Evolutionary conservation across 2,888 invertebrate genomes (phyloP).

Genomic region (Apamea sordens): DNA sequence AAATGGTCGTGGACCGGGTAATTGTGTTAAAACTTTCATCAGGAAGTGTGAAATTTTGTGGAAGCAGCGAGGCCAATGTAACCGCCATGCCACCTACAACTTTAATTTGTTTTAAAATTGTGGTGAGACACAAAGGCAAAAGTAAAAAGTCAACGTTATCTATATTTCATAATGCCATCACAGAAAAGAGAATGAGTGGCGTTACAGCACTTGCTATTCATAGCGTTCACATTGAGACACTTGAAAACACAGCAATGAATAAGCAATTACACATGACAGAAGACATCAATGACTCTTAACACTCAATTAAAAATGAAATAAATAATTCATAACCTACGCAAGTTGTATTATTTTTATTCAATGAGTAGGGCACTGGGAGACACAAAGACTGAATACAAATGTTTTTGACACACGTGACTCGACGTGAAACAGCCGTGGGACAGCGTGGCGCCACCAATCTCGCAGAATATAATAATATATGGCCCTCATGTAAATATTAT

Average conservation of each 20-base stretch:
- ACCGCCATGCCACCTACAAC: slow-evolving; percentile 79
- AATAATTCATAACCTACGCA: slow-evolving; percentile 80
- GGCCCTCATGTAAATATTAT: slow-evolving; percentile 57
- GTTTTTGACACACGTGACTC: slow-evolving; percentile 74
- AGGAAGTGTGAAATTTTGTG: slow-evolving; percentile 88
- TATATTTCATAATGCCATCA: slow-evolving; percentile 65
- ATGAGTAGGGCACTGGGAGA: slow-evolving; percentile 76
- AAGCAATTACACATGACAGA: slow-evolving; percentile 72
- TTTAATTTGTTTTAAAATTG: slow-evolving; percentile 86
- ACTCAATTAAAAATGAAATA: slow-evolving; percentile 81
- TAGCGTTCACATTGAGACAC: slow-evolving; percentile 62
- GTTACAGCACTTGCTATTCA: slow-evolving; percentile 61
- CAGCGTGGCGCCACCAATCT: slow-evolving; percentile 80
- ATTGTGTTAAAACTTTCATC: slow-evolving; percentile 90
- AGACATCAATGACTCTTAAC: slow-evolving; percentile 71
- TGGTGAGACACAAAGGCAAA: slow-evolving; percentile 62
- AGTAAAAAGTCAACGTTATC: slow-evolving; percentile 70
- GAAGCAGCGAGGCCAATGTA: slow-evolving; percentile 80
- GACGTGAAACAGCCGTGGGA: slow-evolving; percentile 72
- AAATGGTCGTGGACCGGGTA: slow-evolving; percentile 87
- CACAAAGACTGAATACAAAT: slow-evolving; percentile 82
- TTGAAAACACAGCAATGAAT: slow-evolving; percentile 71
- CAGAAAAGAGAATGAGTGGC: slow-evolving; percentile 27
- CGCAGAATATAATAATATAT: slow-evolving; percentile 60
- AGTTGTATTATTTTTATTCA: slow-evolving; percentile 79